These are phyloP conservation scores for Marmota monax DNA, from an alignment of 2,113 vertebrate species.

Conservation along the genomic window DNA sequence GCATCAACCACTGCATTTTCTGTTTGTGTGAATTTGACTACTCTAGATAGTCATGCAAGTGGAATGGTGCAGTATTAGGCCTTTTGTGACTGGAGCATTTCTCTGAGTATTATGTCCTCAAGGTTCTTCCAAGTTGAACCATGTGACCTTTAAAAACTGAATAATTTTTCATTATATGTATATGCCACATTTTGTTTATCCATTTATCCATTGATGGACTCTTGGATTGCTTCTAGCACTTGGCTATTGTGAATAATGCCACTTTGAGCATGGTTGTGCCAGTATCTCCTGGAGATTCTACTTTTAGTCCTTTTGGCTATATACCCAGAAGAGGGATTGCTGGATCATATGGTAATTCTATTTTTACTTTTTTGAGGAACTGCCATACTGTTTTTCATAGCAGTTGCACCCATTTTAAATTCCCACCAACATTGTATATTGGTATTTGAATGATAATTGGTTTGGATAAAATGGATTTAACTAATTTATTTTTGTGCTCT, in stretches of 20 bases:
- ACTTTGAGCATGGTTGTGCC: background rate
- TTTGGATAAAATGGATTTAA: background rate
- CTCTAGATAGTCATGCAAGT: background rate
- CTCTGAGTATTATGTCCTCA: background rate
- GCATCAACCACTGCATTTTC: background rate
- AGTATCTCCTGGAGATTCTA: background rate
- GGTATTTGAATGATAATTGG: background rate
- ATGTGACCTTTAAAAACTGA: background rate
- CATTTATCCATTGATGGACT: background rate
- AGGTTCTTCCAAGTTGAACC: background rate
- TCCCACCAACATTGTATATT: background rate
- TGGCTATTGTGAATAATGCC: background rate
- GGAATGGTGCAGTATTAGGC: background rate
- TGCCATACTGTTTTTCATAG: background rate
- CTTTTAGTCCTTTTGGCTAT: background rate
- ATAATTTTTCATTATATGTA: background rate
- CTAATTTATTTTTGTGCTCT: constrained; percentile 8
- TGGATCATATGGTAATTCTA: background rate
- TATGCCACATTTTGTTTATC: background rate
- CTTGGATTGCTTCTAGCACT: background rate
- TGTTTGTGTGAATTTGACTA: background rate
- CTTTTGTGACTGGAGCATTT: background rate
- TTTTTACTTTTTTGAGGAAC: background rate
- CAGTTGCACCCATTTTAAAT: background rate
- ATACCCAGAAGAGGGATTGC: background rate